Evolutionary conservation across 2,113 vertebrate genomes (phyloP).

Genomic region (Chionomys nivalis): DNA sequence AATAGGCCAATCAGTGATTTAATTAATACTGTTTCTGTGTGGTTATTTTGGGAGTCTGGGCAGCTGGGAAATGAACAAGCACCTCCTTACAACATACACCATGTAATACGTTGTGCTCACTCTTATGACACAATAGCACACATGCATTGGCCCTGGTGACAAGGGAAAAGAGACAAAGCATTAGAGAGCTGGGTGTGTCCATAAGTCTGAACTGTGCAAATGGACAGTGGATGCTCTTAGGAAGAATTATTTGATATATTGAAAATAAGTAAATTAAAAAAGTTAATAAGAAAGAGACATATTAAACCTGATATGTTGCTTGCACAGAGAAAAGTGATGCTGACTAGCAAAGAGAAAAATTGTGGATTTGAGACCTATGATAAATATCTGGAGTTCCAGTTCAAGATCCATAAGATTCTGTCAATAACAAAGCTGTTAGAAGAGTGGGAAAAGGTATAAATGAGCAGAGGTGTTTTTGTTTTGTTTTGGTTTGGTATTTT

Average conservation of each 20-base stretch:
- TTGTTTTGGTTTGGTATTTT: too few relatives aligned
- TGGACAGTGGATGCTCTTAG: background rate
- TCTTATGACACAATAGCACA: rapidly evolving
- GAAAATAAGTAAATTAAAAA: background rate
- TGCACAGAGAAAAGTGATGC: background rate
- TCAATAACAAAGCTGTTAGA: background rate
- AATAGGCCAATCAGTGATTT: too few relatives aligned
- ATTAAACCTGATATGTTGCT: background rate
- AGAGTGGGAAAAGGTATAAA: background rate
- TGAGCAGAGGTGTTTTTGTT: background rate
- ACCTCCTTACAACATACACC: background rate
- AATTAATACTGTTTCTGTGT: too few relatives aligned
- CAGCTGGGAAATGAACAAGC: too few relatives aligned
- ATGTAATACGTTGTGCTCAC: background rate
- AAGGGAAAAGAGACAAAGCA: background rate
- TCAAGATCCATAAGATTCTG: background rate
- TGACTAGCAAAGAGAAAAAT: background rate
- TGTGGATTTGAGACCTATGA: background rate
- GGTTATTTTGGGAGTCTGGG: too few relatives aligned
- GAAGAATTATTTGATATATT: background rate
- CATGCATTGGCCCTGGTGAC: background rate
- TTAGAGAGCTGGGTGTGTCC: background rate
- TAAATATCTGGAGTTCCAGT: background rate
- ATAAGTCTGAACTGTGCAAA: background rate
- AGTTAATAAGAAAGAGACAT: background rate